Conservation (phyloP, 2,888 invertebrate genomes). For the Protodeltote pygarga region DNA sequence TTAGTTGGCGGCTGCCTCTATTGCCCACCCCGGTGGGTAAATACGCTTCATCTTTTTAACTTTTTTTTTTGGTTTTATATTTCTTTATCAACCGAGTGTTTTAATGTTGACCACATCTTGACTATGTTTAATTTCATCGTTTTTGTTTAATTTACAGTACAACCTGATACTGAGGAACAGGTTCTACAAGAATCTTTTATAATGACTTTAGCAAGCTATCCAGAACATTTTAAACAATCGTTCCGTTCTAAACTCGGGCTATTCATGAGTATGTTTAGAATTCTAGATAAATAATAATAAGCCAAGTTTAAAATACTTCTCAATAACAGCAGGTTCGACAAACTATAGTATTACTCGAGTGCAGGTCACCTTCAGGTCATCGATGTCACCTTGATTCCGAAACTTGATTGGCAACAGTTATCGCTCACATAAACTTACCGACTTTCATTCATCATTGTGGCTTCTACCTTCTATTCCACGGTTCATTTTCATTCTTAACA, state of each 20-base stretch:
- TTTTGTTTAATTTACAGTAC: conserved; percentile 52
- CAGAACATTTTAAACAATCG: too few relatives aligned
- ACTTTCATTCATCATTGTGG: conserved; percentile 72
- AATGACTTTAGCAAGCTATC: conserved; percentile 8
- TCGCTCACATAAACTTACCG: conserved; percentile 65
- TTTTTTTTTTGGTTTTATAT: conserved; percentile 65
- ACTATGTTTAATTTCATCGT: conserved; percentile 53
- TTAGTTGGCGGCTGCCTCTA: conserved; percentile 77
- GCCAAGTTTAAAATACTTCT: conserved; percentile 51
- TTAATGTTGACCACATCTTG: conserved; percentile 57
- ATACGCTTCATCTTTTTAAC: conserved; percentile 67
- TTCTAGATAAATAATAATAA: conserved; percentile 44
- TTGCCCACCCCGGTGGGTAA: conserved; percentile 70
- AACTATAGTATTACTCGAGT: conserved; percentile 67
- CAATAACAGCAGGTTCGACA: conserved; percentile 69
- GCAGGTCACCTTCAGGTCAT: conserved; percentile 81
- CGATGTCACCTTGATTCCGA: conserved; percentile 82
- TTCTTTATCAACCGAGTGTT: conserved; percentile 64
- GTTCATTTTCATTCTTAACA: conserved; percentile 37
- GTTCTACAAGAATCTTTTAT: conserved; percentile 35
- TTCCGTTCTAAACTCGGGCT: too few relatives aligned
- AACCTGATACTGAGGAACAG: conserved; percentile 49
- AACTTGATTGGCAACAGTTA: conserved; percentile 79
- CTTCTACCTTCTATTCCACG: conserved; percentile 43
- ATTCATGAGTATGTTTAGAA: too few relatives aligned